Conservation (phyloP, 2,888 invertebrate species). For the Unio pictorum region DNA sequence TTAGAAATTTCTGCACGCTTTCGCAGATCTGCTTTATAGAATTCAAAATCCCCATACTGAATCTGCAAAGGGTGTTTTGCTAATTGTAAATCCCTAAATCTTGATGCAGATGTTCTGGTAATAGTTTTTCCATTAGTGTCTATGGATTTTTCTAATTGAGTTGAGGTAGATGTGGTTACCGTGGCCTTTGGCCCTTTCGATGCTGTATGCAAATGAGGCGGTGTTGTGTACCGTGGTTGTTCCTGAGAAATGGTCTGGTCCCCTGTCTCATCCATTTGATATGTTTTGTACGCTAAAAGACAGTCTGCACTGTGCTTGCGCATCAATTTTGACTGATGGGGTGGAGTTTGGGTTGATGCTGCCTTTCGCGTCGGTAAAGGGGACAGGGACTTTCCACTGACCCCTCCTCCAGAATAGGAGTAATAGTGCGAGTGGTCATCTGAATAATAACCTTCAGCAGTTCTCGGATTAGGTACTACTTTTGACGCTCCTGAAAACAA, state of each 20-base stretch:
- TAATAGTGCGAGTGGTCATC: slow-evolving; percentile 39
- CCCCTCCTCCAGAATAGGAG: slow-evolving; percentile 20
- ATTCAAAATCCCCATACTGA: slow-evolving; percentile 67
- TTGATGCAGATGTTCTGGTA: slow-evolving; percentile 43
- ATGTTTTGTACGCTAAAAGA: slow-evolving; percentile 57
- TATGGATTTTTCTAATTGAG: slow-evolving; percentile 38
- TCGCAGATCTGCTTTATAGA: slow-evolving; percentile 63
- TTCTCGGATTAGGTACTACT: slow-evolving; percentile 9
- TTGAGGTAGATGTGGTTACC: slow-evolving; percentile 50
- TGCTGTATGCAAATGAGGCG: slow-evolving; percentile 44
- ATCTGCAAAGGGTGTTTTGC: slow-evolving; percentile 68
- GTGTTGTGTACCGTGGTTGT: slow-evolving; percentile 23
- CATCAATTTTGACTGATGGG: slow-evolving; percentile 35
- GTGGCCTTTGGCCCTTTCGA: slow-evolving; percentile 39
- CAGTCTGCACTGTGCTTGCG: slow-evolving; percentile 62
- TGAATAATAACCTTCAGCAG: slow-evolving; percentile 37
- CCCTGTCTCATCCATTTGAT: slow-evolving; percentile 55
- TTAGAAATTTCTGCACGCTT: slow-evolving; percentile 54
- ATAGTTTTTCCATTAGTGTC: slow-evolving; percentile 53
- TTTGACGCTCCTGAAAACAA: slow-evolving; percentile 31
- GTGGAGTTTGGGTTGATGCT: slow-evolving; percentile 57
- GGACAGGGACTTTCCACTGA: slow-evolving; percentile 38
- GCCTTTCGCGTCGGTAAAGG: slow-evolving; percentile 51
- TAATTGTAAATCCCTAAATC: slow-evolving; percentile 63
- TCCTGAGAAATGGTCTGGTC: slow-evolving; percentile 31